Evolutionary conservation across 2,113 vertebrate genomes (phyloP).

Genomic region (Rhinoderma darwinii): DNA sequence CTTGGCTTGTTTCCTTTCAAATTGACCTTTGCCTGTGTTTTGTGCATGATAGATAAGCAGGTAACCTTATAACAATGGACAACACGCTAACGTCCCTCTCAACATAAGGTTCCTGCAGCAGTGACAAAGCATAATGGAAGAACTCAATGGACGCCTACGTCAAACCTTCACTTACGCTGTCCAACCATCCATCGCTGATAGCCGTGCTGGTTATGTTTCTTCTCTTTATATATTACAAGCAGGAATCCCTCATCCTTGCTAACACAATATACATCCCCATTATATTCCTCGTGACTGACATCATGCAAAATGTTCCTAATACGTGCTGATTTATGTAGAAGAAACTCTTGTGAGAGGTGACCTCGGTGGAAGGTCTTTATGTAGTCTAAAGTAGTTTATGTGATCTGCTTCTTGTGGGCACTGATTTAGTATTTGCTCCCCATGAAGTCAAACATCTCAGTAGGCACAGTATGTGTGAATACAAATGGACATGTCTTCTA

Average conservation of each 20-base stretch:
- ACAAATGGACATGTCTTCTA: background rate
- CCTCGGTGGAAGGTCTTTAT: no score
- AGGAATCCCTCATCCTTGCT: background rate
- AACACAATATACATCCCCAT: background rate
- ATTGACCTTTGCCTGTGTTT: no score
- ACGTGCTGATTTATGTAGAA: background rate
- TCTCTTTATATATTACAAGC: no score
- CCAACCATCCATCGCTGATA: background rate
- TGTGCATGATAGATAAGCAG: no score
- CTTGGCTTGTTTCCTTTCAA: no score
- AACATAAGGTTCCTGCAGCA: no score
- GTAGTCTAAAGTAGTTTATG: no score
- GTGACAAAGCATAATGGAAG: no score
- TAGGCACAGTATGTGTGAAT: background rate
- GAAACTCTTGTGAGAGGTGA: background rate
- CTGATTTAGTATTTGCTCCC: background rate
- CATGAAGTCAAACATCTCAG: background rate
- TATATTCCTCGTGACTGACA: background rate
- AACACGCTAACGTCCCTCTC: no score
- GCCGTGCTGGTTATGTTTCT: background rate
- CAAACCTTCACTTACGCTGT: no score
- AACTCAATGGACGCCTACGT: no score
- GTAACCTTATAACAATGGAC: no score
- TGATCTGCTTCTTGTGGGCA: background rate
- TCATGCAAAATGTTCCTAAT: background rate